These are phyloP conservation scores for Gnathonemus longibarbis DNA, from an alignment of 2,113 vertebrate species.

Conservation along the genomic window DNA sequence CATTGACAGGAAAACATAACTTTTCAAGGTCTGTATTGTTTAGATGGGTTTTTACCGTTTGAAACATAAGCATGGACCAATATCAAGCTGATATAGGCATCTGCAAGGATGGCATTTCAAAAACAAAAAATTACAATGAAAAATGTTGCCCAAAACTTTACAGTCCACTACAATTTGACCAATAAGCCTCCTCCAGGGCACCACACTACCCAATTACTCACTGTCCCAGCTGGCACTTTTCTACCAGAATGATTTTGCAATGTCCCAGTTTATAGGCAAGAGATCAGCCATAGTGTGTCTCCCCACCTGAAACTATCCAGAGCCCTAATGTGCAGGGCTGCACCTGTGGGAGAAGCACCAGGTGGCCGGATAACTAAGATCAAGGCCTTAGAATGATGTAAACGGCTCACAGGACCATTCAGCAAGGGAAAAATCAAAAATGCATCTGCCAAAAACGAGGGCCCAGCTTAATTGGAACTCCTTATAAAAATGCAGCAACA, in stretches of 20 bases:
- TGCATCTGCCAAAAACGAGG: not conserved
- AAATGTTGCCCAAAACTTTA: not conserved
- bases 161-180: not conserved
- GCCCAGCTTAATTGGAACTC: not conserved
- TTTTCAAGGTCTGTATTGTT: not conserved
- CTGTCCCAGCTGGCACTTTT: not conserved
- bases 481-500: not conserved
- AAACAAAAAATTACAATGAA: not conserved
- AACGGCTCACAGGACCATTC: conserved; percentile 41
- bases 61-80: not conserved
- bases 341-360: not conserved
- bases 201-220: not conserved
- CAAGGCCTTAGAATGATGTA: conserved; percentile 55
- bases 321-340: not conserved
- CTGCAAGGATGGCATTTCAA: not conserved
- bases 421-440: conserved; percentile 29
- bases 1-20: not conserved
- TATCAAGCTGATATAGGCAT: not conserved
- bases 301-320: not conserved
- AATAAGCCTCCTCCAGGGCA: not conserved
- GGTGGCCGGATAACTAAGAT: not conserved
- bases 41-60: not conserved
- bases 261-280: not conserved
- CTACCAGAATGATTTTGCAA: not conserved
- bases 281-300: not conserved